These are phyloP conservation scores for Selenia dentaria DNA, from an alignment of 2,888 invertebrate species.

Conservation along the genomic window DNA sequence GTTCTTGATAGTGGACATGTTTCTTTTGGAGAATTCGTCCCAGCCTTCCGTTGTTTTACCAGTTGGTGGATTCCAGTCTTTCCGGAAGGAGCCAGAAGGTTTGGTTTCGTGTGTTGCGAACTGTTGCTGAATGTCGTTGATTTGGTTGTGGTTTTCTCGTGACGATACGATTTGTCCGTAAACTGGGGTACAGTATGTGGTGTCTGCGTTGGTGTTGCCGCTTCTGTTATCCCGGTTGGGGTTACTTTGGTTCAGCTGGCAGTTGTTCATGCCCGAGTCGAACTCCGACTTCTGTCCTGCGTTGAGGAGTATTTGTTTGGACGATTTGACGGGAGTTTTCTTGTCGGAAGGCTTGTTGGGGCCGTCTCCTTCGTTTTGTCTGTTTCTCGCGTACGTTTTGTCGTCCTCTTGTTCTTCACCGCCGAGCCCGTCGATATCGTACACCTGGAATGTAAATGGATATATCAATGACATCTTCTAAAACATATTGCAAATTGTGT, in stretches of 20 bases:
- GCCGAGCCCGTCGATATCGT: slow-evolving; percentile 78
- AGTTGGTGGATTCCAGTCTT: slow-evolving; percentile 65
- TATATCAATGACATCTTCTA: no score
- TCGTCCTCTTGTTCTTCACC: slow-evolving; percentile 72
- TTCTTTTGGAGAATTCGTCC: slow-evolving; percentile 74
- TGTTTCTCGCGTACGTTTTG: slow-evolving; percentile 47
- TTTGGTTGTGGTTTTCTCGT: slow-evolving; percentile 78
- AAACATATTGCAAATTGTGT: no score
- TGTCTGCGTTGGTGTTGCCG: slow-evolving; percentile 58
- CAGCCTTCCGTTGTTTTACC: slow-evolving; percentile 67
- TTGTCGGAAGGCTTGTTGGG: slow-evolving; percentile 53
- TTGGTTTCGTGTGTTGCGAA: slow-evolving; percentile 64
- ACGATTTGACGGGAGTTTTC: slow-evolving; percentile 64
- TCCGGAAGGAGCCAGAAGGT: slow-evolving; percentile 74
- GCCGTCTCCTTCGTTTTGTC: slow-evolving; percentile 50
- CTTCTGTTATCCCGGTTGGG: slow-evolving; percentile 53
- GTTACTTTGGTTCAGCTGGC: slow-evolving; percentile 65
- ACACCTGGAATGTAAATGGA: slow-evolving; percentile 61
- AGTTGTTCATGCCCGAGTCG: slow-evolving; percentile 80
- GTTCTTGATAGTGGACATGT: slow-evolving; percentile 66
- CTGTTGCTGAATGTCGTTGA: slow-evolving; percentile 77
- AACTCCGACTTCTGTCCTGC: slow-evolving; percentile 80
- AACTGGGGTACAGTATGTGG: slow-evolving; percentile 76
- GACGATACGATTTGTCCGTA: slow-evolving; percentile 79
- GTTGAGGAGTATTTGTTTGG: slow-evolving; percentile 76